These are phyloP conservation scores for Spinus olivaceus DNA, from an alignment of 2,797 vertebrate species.

Conservation along the genomic window DNA sequence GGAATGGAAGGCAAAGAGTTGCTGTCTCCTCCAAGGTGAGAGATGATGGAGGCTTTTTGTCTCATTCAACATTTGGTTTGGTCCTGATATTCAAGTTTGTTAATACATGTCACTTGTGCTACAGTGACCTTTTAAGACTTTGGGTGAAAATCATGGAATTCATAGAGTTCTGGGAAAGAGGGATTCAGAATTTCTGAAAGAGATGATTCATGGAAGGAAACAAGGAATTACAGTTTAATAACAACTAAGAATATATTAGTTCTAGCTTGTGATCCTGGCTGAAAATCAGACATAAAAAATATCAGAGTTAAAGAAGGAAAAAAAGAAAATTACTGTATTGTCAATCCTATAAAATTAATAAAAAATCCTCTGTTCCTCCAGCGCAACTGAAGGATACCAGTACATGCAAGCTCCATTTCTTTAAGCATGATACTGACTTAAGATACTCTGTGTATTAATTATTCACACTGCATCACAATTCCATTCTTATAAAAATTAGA, in stretches of 20 bases:
- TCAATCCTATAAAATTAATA: not conserved
- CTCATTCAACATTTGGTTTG: not conserved
- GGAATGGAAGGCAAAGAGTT: not conserved
- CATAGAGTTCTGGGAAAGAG: not conserved
- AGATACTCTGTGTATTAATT: not conserved
- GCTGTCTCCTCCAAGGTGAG: not conserved
- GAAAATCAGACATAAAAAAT: not conserved
- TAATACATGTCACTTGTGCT: not conserved
- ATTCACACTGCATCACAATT: not conserved
- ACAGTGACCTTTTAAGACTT: not conserved
- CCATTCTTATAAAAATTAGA: not conserved
- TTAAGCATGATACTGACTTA: not conserved
- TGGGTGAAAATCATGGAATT: not conserved
- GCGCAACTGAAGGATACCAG: not conserved
- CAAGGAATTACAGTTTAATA: not conserved
- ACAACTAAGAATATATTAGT: not conserved
- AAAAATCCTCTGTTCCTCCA: not conserved
- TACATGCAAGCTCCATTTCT: not conserved
- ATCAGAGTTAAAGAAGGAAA: not conserved
- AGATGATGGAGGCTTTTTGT: not conserved
- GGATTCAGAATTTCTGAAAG: not conserved
- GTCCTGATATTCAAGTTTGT: not conserved
- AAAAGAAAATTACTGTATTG: not conserved
- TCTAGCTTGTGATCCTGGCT: not conserved
- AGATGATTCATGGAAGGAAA: not conserved